Evolutionary conservation across 2,113 vertebrate species (phyloP).

Genomic region (Stomatorhinus ivindoensis): DNA sequence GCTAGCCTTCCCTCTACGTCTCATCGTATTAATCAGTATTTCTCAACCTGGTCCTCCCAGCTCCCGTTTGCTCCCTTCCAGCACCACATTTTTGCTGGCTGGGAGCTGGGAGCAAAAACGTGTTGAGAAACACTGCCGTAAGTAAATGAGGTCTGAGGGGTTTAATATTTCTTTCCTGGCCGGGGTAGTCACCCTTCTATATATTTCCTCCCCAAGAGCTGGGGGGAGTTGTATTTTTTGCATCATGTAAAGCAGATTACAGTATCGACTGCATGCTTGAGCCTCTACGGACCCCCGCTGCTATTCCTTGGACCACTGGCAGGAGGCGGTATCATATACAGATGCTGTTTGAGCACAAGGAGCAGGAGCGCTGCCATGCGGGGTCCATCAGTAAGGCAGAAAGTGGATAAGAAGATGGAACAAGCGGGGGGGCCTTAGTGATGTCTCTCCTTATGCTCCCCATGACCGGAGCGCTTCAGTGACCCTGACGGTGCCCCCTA

Average conservation of each 20-base stretch:
- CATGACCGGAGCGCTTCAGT: not conserved
- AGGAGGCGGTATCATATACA: not conserved
- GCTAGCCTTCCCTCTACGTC: not conserved
- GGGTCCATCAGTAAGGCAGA: not conserved
- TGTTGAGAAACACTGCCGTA: not conserved
- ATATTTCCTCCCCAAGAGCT: not conserved
- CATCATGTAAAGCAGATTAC: not conserved
- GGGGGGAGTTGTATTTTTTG: not conserved
- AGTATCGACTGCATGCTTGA: not conserved
- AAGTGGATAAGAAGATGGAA: not conserved
- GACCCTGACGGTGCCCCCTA: slow-evolving; percentile 10
- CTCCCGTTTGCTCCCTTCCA: not conserved
- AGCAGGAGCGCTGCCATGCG: not conserved
- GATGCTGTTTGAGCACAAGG: not conserved
- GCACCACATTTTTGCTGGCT: not conserved
- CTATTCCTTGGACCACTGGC: not conserved
- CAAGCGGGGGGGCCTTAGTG: not conserved
- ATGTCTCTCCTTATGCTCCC: not conserved
- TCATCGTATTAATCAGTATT: not conserved
- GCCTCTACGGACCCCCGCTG: not conserved
- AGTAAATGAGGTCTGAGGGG: not conserved
- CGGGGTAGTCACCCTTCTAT: not conserved
- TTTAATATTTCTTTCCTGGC: not conserved
- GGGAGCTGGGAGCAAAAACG: not conserved
- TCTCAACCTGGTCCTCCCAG: not conserved